Evolutionary conservation across 2,113 vertebrate genomes (phyloP).

Genomic region (Siniperca knerii): DNA sequence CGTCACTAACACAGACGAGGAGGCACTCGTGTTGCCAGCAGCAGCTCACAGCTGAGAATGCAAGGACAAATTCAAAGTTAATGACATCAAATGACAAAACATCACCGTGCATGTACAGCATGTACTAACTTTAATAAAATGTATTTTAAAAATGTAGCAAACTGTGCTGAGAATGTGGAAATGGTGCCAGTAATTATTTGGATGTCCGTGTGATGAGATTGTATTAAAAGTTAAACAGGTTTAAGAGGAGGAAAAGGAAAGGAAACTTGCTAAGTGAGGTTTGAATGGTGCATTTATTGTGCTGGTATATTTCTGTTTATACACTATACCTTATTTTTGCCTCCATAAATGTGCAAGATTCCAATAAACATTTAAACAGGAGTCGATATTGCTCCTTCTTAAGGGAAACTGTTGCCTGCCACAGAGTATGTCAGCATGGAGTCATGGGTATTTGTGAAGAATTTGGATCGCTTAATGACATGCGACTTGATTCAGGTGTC

Average conservation of each 20-base stretch:
- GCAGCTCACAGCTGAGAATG: neutral
- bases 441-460: slow-evolving; percentile 70
- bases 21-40: neutral
- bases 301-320: slow-evolving; percentile 28
- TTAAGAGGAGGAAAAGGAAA: neutral
- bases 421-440: slow-evolving; percentile 64
- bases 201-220: neutral
- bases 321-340: slow-evolving; percentile 22
- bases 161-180: neutral
- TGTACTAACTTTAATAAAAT: neutral
- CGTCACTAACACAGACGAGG: slow-evolving; percentile 1
- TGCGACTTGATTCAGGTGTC: slow-evolving; percentile 74
- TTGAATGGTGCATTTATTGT: slow-evolving; percentile 24
- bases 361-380: slow-evolving; percentile 57
- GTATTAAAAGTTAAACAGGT: neutral
- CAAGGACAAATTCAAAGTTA: neutral
- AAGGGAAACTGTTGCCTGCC: slow-evolving; percentile 41
- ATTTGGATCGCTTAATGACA: slow-evolving; percentile 76
- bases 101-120: neutral
- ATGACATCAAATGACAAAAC: slow-evolving; percentile 3
- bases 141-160: neutral
- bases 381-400: slow-evolving; percentile 57
- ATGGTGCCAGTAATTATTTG: neutral
- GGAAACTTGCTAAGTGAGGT: slow-evolving; percentile 12
- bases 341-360: slow-evolving; percentile 49